A percentile compares a stretch with the other conserved stretches of the same genome.
phyloP scores from a whole-genome alignment of 2,113 vertebrate genomes.

The Salvelinus alpinus region DNA sequence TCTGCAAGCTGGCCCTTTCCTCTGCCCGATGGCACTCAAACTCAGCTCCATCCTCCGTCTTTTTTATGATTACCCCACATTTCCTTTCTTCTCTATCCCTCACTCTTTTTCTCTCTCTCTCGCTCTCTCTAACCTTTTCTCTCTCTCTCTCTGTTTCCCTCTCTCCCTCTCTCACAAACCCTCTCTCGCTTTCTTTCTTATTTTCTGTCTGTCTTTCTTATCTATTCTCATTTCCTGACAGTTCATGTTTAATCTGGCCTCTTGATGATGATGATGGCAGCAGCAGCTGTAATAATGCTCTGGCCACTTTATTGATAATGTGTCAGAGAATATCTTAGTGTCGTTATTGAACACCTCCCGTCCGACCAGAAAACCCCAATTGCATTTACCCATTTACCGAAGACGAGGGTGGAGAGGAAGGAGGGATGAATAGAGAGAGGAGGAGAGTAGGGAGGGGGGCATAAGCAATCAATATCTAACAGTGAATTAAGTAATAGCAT shows the following conservation, averaged over 20 bases:
- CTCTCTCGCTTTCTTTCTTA: background rate
- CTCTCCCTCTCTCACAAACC: background rate
- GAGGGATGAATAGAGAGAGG: conserved; percentile 1
- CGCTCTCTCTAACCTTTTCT: background rate
- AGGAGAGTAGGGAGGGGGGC: conserved; percentile 39
- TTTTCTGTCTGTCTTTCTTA: background rate
- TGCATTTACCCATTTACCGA: conserved; percentile 58
- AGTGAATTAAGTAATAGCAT: conserved; percentile 77
- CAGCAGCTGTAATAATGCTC: conserved; percentile 39
- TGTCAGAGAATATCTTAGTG: conserved; percentile 50
- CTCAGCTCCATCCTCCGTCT: background rate
- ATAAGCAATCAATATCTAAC: conserved; percentile 73
- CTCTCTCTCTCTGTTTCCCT: background rate
- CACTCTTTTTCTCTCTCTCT: background rate
- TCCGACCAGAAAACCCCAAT: conserved; percentile 12
- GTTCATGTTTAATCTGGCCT: conserved; percentile 38
- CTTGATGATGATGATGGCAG: conserved; percentile 15
- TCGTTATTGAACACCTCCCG: conserved; percentile 40
- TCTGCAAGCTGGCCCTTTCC: conserved; percentile 41
- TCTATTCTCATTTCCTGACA: conserved; percentile 30
- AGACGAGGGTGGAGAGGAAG: background rate
- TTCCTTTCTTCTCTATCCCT: conserved; percentile 26
- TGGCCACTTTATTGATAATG: conserved; percentile 46
- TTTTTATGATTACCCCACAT: conserved; percentile 46
- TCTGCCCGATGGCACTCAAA: conserved; percentile 1